Evolutionary conservation across 2,113 vertebrate species (phyloP).

Genomic region (Rousettus leschenaultii): DNA sequence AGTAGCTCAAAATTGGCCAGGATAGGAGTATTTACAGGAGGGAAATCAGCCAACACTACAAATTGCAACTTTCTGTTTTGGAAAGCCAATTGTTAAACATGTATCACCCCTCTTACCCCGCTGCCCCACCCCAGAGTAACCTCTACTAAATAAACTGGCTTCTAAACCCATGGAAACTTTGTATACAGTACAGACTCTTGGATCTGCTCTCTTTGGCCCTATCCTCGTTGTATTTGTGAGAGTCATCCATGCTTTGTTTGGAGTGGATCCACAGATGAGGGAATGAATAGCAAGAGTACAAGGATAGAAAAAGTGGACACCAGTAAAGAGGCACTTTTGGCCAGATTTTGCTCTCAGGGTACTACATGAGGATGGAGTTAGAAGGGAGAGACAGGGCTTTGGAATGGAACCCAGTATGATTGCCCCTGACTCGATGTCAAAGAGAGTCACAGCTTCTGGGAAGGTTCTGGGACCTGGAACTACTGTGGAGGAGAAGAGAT

Average conservation of each 20-base stretch:
- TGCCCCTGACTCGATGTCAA: neutral
- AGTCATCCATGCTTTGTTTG: neutral
- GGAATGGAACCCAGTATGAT: neutral
- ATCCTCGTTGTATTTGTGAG: neutral
- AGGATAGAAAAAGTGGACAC: neutral
- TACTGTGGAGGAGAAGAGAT: neutral
- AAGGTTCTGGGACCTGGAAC: neutral
- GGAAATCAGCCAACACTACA: neutral
- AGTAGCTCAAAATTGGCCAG: neutral
- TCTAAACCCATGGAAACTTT: neutral
- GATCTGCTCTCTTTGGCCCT: neutral
- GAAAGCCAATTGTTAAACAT: neutral
- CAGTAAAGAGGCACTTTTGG: neutral
- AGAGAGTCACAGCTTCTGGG: neutral
- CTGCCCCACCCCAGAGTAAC: neutral
- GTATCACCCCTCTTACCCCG: neutral
- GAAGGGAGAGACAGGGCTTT: neutral
- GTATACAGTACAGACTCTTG: neutral
- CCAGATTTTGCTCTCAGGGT: neutral
- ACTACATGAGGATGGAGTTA: neutral
- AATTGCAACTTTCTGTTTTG: neutral
- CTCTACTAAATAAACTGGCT: neutral
- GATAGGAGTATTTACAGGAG: neutral
- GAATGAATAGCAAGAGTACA: neutral
- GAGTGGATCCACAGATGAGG: neutral